phyloP scores from a whole-genome alignment of 2,797 vertebrate species.

The Lemur catta region DNA sequence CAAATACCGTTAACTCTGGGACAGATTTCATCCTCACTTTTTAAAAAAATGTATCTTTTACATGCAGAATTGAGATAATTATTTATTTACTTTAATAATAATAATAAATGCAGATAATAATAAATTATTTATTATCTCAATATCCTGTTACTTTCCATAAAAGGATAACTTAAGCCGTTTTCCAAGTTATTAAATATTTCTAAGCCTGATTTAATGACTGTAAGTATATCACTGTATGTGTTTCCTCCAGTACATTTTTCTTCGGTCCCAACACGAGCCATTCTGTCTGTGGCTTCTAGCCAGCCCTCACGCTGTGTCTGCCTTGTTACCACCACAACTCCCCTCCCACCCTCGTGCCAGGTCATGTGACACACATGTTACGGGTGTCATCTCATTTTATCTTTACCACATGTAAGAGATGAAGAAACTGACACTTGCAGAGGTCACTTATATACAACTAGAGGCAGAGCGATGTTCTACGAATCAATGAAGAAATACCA shows the following conservation, averaged over 20 bases:
- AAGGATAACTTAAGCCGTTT: not conserved
- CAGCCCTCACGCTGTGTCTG: not conserved
- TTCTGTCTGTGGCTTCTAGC: not conserved
- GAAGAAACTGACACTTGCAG: not conserved
- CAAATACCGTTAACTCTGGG: not conserved
- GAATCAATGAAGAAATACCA: not conserved
- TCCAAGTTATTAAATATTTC: not conserved
- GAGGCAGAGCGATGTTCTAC: not conserved
- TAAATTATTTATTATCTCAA: too few species aligned
- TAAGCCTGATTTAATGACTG: not conserved
- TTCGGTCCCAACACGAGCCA: not conserved
- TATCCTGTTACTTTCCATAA: not conserved
- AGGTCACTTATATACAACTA: not conserved
- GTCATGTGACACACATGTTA: not conserved
- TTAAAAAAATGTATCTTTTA: slow-evolving; percentile 15
- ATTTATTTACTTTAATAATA: not conserved
- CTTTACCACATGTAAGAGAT: not conserved
- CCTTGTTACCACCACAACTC: not conserved
- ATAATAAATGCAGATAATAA: too few species aligned
- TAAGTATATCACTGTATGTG: not conserved
- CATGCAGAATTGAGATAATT: not conserved
- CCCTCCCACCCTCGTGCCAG: not conserved
- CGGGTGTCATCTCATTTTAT: not conserved
- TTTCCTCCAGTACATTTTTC: not conserved
- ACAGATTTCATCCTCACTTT: not conserved